A percentile compares a stretch with the other conserved stretches of the same genome.
Conservation (phyloP, 2,888 invertebrate species). For the Nycteola revayana region DNA sequence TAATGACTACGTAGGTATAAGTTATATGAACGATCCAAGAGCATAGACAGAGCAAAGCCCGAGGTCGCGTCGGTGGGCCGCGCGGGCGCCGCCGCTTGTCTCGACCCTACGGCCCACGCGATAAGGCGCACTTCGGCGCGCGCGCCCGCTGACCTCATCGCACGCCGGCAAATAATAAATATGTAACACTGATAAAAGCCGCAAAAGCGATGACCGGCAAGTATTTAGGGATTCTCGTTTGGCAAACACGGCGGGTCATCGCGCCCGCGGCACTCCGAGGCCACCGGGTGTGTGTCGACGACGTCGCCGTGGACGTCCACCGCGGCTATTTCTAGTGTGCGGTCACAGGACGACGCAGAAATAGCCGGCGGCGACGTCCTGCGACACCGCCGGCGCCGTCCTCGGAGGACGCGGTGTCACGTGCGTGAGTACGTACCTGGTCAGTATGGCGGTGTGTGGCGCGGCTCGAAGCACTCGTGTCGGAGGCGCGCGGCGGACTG, state of each 20-base stretch:
- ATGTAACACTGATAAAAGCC: slow-evolving; percentile 79
- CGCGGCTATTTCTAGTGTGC: slow-evolving; percentile 54
- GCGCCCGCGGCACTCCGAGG: slow-evolving; percentile 46
- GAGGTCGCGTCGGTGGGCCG: slow-evolving; percentile 62
- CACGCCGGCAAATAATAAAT: slow-evolving; percentile 78
- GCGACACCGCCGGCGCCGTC: slow-evolving; percentile 24
- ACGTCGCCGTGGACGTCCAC: slow-evolving; percentile 40
- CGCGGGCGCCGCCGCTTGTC: slow-evolving; percentile 16
- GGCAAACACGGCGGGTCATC: slow-evolving; percentile 60
- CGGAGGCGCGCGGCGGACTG: slow-evolving; percentile 78
- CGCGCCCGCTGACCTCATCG: slow-evolving; percentile 74
- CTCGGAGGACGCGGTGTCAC: slow-evolving; percentile 39
- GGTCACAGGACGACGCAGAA: not conserved
- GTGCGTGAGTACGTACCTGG: slow-evolving; percentile 69
- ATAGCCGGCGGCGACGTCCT: slow-evolving; percentile 19
- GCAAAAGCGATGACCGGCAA: slow-evolving; percentile 76
- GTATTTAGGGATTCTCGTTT: slow-evolving; percentile 71
- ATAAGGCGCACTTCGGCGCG: slow-evolving; percentile 73
- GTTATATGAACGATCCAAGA: slow-evolving; percentile 68
- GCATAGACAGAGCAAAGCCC: slow-evolving; percentile 63
- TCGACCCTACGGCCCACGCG: slow-evolving; percentile 71
- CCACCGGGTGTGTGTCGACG: slow-evolving; percentile 41
- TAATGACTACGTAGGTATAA: slow-evolving; percentile 13
- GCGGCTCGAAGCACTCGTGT: slow-evolving; percentile 64
- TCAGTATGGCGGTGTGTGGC: slow-evolving; percentile 51